Base-by-base conservation (phyloP, 2,888 invertebrate species). In the Idaea straminata region DNA sequence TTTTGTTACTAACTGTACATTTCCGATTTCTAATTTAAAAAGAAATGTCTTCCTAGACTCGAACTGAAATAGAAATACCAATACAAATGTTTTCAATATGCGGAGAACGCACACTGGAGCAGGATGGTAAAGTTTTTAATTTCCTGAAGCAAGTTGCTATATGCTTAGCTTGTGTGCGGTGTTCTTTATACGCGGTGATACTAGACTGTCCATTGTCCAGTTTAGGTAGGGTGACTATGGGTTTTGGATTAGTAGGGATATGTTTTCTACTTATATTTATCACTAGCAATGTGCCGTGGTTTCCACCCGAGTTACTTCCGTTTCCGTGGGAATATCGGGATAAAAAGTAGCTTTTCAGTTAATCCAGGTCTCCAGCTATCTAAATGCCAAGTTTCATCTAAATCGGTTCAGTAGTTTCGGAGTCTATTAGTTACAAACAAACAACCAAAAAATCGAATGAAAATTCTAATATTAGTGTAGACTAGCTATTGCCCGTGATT, bases 61-160 rank as follows among this genome's bases (percentile, higher is more conserved):
- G 6, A 13, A 13, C 10, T 13, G 47, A 47, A 47, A 47, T 13
- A 1, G 47, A 47, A 47, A 47, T 47, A 5, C 10, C 10, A 13
- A 47, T 47, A 47, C 47, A 47, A 47, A 47, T 47, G 47, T 47
- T 47, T 47, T 47, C 47, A 47, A 47, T 47, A 47, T 47, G 47
- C 47, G 10, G 47, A 47, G 47, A 47, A 47, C 47, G 47, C 47
- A 47, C 47, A 47, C 47, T 13, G 47, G 10, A 47, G 13, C 13
- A 7, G 47, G 10, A 47, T 58, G 58, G 59, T 63, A 73, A 76
- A 78, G 72, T 77, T 77, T 78, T 78, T 78, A 75, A 77, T 78
- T 76, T 77, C 77, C 77, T 77, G 76, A 34, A 16, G 13, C 25
- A 59, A 59, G 59, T 59, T 59, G 25, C 59, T 34, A 59, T 59